These are phyloP conservation scores for Silurus aristotelis DNA, from an alignment of 2,797 vertebrate species.

Conservation along the genomic window DNA sequence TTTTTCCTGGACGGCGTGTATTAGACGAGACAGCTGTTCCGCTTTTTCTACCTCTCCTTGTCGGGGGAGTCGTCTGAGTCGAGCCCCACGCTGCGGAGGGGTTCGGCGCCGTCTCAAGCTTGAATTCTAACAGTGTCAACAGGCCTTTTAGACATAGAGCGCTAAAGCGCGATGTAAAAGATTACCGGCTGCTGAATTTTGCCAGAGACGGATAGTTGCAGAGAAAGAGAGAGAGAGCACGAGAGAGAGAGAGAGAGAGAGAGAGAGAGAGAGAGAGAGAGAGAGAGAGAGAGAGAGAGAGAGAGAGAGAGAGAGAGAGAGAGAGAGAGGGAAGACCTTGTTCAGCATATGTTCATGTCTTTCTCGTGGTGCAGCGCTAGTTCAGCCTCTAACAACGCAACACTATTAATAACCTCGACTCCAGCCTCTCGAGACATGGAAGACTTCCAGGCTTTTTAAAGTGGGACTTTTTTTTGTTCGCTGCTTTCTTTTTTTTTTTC, in stretches of 20 bases:
- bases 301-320: constrained; percentile 8
- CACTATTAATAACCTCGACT: constrained; percentile 63
- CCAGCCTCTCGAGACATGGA: constrained; percentile 56
- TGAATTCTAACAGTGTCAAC: constrained; percentile 46
- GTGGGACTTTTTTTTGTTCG: constrained; percentile 27
- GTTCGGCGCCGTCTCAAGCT: background rate
- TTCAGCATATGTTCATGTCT: constrained; percentile 37
- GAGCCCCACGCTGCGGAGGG: background rate
- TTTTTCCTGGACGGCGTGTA: background rate
- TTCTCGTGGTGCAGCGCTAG: constrained; percentile 33
- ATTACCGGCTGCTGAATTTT: constrained; percentile 40
- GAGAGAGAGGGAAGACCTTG: constrained; percentile 17
- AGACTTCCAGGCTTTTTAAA: constrained; percentile 48
- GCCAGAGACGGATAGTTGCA: constrained; percentile 41
- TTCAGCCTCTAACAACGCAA: constrained; percentile 60
- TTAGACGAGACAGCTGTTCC: constrained; percentile 10
- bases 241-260: no score
- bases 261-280: no score
- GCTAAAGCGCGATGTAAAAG: constrained; percentile 42
- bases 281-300: no score
- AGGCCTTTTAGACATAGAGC: constrained; percentile 30
- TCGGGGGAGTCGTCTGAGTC: background rate
- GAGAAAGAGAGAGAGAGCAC: background rate
- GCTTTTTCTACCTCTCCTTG: background rate
- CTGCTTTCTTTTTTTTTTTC: constrained; percentile 13